Percentiles rank a stretch among this genome's conserved stretches.
These are phyloP conservation scores for Tautogolabrus adspersus DNA, from an alignment of 2,113 vertebrate genomes.

Conservation along the genomic window DNA sequence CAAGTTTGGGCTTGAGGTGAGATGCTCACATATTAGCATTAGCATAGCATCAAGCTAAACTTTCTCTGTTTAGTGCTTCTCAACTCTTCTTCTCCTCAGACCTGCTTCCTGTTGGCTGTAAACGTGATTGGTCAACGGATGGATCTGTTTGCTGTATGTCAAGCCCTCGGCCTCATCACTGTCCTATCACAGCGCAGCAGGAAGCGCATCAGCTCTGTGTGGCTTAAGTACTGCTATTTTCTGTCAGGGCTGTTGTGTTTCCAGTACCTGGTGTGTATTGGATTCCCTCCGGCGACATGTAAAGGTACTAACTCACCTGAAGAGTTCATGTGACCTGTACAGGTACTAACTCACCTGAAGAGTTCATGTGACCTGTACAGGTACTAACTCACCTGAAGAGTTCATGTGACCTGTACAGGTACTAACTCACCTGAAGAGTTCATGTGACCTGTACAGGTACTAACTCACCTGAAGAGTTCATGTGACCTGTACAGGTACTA, in stretches of 20 bases:
- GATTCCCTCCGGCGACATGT: constrained; percentile 92
- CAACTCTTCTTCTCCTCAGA: constrained; percentile 74
- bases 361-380: no score
- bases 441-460: no score
- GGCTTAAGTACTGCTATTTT: constrained; percentile 95
- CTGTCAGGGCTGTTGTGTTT: constrained; percentile 90
- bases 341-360: no score
- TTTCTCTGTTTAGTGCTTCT: no score
- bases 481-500: no score
- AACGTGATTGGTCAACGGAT: constrained; percentile 96
- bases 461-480: no score
- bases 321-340: not conserved
- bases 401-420: no score
- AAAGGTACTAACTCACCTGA: constrained; percentile 74
- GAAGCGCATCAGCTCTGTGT: constrained; percentile 89
- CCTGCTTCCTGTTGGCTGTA: constrained; percentile 93
- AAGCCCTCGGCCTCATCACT: constrained; percentile 90
- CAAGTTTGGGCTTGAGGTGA: constrained; percentile 96
- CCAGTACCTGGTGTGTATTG: constrained; percentile 94
- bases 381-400: no score
- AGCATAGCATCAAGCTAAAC: not conserved
- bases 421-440: no score
- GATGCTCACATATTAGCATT: not conserved
- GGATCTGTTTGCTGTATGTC: constrained; percentile 95
- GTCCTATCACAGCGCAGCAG: constrained; percentile 90